Percentiles rank a stretch among this genome's conserved stretches.
phyloP scores from a whole-genome alignment of 2,113 vertebrate species.

The Hypocryptadius cinnamomeus region DNA sequence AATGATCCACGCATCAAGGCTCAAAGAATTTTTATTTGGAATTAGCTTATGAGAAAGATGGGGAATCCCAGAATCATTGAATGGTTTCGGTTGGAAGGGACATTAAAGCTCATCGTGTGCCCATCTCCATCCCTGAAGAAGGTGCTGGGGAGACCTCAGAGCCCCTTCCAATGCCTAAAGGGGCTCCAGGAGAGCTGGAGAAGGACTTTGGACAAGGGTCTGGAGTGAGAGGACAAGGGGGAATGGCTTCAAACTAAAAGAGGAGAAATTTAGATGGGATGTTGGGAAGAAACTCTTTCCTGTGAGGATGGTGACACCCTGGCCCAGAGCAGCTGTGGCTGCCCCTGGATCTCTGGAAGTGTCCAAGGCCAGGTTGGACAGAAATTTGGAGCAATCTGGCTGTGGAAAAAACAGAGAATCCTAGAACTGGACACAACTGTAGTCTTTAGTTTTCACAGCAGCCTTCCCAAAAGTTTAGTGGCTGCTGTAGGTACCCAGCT shows the following conservation, averaged over 20 bases:
- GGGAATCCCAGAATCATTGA: not conserved
- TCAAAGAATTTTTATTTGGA: not conserved
- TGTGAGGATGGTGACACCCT: not conserved
- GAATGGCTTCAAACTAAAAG: not conserved
- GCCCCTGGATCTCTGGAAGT: not conserved
- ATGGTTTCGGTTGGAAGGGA: not conserved
- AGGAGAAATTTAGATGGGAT: not conserved
- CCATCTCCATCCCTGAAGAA: not conserved
- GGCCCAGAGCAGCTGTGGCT: not conserved
- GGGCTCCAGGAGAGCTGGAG: not conserved
- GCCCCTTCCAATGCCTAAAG: not conserved
- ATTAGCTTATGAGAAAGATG: not conserved
- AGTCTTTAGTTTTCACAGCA: accelerated
- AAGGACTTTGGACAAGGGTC: not conserved
- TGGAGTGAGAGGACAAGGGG: not conserved
- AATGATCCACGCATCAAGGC: not conserved
- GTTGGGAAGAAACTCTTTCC: not conserved
- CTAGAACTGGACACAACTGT: not conserved
- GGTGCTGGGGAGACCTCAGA: not conserved
- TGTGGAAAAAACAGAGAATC: not conserved
- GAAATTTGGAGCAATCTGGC: not conserved
- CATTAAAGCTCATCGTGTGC: not conserved
- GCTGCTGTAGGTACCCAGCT: not conserved
- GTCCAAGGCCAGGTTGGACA: not conserved
- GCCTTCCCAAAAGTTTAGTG: not conserved